Conservation (phyloP, 1,140 invertebrate species). For the Bombus vancouverensis region DNA sequence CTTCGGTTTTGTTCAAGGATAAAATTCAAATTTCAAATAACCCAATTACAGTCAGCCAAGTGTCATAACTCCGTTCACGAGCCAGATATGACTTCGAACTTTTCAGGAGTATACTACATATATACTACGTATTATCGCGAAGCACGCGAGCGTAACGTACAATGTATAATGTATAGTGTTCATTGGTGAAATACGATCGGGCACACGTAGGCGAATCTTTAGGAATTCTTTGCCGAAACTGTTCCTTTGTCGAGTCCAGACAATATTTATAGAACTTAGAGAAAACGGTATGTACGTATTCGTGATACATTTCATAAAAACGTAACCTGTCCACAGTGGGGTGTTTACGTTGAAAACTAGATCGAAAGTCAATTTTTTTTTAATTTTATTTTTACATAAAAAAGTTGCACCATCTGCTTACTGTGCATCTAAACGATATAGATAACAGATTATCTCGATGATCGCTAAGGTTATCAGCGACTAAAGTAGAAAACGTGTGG, state of each 20-base stretch:
- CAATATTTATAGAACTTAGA: neutral
- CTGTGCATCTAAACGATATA: no score
- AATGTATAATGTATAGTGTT: neutral
- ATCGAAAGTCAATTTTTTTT: no score
- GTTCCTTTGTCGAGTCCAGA: accelerated
- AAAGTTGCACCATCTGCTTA: neutral
- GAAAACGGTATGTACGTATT: no score
- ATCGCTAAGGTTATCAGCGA: neutral
- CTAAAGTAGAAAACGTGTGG: neutral
- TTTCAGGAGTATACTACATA: neutral
- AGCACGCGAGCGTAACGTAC: neutral
- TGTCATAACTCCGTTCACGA: neutral
- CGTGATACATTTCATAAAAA: neutral
- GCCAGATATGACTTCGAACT: neutral
- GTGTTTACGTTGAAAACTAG: no score
- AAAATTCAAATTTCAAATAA: neutral
- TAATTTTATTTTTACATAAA: neutral
- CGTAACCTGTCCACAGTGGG: no score
- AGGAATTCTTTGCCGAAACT: neutral
- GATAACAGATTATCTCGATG: neutral
- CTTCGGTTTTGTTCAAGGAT: neutral
- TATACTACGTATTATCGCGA: neutral
- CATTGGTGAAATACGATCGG: neutral
- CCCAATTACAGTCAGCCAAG: neutral
- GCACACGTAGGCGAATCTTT: no score